Evolutionary conservation across 2,797 vertebrate species (phyloP).

Genomic region (Otolemur crassicaudatus): DNA sequence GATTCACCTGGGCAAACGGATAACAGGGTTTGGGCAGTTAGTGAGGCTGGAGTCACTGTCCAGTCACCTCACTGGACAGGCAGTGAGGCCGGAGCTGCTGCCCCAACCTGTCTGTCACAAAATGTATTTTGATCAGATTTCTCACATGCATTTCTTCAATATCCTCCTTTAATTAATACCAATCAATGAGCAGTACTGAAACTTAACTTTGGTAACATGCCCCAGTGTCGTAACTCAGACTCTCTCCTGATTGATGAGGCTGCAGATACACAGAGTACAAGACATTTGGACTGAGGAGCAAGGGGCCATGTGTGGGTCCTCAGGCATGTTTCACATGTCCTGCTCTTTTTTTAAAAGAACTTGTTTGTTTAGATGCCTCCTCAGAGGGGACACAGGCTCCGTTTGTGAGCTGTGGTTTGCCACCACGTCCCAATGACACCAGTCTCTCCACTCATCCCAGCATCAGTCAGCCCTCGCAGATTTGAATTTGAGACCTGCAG

Average conservation of each 20-base stretch:
- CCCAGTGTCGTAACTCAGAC: not conserved
- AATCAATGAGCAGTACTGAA: conserved; percentile 19
- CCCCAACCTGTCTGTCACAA: not conserved
- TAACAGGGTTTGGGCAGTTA: conserved; percentile 39
- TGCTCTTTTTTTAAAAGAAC: not conserved
- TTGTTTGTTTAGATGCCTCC: not conserved
- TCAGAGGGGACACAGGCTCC: not conserved
- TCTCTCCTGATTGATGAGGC: not conserved
- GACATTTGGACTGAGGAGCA: not conserved
- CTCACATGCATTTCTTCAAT: conserved; percentile 44
- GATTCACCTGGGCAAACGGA: not conserved
- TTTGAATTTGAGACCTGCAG: not conserved
- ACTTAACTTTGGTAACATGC: not conserved
- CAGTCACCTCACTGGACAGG: not conserved
- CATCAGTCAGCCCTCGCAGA: not conserved
- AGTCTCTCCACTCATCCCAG: not conserved
- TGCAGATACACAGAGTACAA: not conserved
- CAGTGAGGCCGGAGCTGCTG: not conserved
- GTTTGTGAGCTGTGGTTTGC: not conserved
- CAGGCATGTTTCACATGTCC: not conserved
- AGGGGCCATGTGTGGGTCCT: not conserved
- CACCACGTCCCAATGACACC: not conserved
- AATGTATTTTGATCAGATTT: conserved; percentile 16
- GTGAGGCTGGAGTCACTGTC: too few relatives aligned
- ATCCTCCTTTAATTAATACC: conserved; percentile 36